These are phyloP conservation scores for Forbesichthys agassizii DNA, from an alignment of 2,113 vertebrate species.

Conservation along the genomic window DNA sequence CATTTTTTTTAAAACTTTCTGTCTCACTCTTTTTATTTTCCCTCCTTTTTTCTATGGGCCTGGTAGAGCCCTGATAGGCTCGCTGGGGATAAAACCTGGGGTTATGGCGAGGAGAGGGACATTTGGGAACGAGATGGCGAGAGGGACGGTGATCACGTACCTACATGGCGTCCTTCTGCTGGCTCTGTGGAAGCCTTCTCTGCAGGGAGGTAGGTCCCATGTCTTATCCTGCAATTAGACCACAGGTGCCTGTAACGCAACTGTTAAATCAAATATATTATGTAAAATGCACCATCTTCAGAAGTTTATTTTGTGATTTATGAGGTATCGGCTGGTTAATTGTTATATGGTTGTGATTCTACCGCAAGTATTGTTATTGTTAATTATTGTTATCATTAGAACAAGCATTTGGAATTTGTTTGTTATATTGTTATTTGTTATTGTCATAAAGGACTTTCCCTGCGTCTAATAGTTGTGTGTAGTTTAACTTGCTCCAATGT, in stretches of 20 bases:
- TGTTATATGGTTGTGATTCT: too few relatives aligned
- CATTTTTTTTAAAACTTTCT: conserved; percentile 37
- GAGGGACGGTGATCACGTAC: conserved; percentile 78
- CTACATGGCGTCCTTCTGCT: conserved; percentile 83
- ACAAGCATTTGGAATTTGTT: too few relatives aligned
- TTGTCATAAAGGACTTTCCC: too few relatives aligned
- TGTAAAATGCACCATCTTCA: too few relatives aligned
- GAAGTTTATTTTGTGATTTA: not conserved
- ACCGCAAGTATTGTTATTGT: too few relatives aligned
- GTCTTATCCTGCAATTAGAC: conserved; percentile 12
- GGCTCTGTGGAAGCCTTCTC: conserved; percentile 81
- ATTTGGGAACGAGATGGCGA: conserved; percentile 90
- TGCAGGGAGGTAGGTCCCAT: conserved; percentile 89
- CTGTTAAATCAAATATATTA: conserved; percentile 3
- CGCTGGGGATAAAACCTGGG: conserved; percentile 90
- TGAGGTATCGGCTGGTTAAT: not conserved
- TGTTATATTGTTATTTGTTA: too few relatives aligned
- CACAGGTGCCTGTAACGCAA: conserved; percentile 11
- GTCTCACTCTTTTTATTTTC: conserved; percentile 40
- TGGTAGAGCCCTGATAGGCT: conserved; percentile 80
- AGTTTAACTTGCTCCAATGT: too few relatives aligned
- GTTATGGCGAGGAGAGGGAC: conserved; percentile 78
- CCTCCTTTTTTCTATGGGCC: conserved; percentile 78
- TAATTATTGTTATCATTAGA: too few relatives aligned
- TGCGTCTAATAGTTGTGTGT: too few relatives aligned